A percentile compares a stretch with the other conserved stretches of the same genome.
Evolutionary conservation across 2,113 vertebrate genomes (phyloP).

Genomic region (Prunella fulvescens): DNA sequence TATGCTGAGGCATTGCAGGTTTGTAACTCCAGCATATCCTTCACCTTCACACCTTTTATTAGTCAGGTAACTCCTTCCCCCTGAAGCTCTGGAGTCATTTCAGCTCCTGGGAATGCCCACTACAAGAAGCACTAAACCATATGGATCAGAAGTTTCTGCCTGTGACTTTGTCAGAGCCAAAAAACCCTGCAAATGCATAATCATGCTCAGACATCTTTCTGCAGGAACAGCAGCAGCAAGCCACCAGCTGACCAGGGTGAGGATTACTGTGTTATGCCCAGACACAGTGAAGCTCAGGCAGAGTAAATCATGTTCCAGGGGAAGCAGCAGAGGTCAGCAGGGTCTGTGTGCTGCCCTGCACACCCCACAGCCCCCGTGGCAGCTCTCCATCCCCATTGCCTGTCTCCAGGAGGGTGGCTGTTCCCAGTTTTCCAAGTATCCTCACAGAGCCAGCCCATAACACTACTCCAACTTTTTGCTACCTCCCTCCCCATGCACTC

Average conservation of each 20-base stretch:
- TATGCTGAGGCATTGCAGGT: background rate
- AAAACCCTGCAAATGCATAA: fast-evolving
- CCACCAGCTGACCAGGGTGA: background rate
- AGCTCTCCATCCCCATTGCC: background rate
- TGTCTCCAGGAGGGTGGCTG: background rate
- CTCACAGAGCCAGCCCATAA: background rate
- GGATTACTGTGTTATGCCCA: fast-evolving
- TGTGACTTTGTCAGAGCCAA: background rate
- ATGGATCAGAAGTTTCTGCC: fast-evolving
- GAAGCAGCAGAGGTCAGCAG: background rate
- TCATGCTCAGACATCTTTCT: fast-evolving
- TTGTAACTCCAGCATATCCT: background rate
- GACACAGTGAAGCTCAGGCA: background rate
- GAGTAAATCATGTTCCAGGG: fast-evolving
- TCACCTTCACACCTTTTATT: background rate
- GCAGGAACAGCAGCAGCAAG: background rate
- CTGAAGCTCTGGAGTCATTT: fast-evolving
- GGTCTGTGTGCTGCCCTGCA: background rate
- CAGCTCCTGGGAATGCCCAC: background rate
- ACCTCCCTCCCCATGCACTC: conserved; percentile 28
- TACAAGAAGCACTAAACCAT: background rate
- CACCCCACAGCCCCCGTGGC: background rate
- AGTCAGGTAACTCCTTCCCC: background rate
- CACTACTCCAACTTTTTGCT: background rate
- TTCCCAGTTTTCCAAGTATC: background rate